Evolutionary conservation across 2,797 vertebrate genomes (phyloP).

Genomic region (Spondyliosoma cantharus): DNA sequence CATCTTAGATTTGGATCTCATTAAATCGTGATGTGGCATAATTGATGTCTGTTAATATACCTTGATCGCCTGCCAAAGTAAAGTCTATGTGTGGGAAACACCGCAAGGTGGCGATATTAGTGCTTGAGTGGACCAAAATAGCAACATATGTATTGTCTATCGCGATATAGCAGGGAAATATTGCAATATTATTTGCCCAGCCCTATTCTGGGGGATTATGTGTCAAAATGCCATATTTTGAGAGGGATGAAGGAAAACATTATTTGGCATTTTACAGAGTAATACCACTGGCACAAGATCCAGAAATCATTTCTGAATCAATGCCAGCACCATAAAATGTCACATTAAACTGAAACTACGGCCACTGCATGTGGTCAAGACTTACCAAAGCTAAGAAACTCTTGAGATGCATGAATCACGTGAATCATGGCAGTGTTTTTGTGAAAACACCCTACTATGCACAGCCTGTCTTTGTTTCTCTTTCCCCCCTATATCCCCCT

Average conservation of each 20-base stretch:
- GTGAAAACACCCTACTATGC: slow-evolving; percentile 23
- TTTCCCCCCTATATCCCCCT: background rate
- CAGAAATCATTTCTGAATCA: slow-evolving; percentile 12
- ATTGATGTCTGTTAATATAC: too few species aligned
- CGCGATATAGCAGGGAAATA: too few species aligned
- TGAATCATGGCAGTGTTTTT: slow-evolving; percentile 27
- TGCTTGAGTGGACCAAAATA: too few species aligned
- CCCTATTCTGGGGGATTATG: background rate
- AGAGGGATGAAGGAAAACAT: slow-evolving; percentile 16
- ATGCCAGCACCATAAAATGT: slow-evolving; percentile 22
- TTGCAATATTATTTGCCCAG: too few species aligned
- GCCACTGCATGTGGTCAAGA: background rate
- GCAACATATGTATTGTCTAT: too few species aligned
- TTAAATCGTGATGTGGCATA: too few species aligned
- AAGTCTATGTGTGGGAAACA: too few species aligned
- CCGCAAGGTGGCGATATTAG: too few species aligned
- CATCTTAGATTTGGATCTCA: too few species aligned
- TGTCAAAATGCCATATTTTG: slow-evolving; percentile 10
- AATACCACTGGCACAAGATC: slow-evolving; percentile 13
- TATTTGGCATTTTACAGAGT: slow-evolving; percentile 34
- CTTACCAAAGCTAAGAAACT: background rate
- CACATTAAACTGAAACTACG: slow-evolving; percentile 28
- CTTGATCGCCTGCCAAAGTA: too few species aligned
- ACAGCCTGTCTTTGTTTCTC: slow-evolving; percentile 19
- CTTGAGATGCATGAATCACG: slow-evolving; percentile 13